Conservation (phyloP, 2,797 vertebrate species). For the Esox lucius region DNA sequence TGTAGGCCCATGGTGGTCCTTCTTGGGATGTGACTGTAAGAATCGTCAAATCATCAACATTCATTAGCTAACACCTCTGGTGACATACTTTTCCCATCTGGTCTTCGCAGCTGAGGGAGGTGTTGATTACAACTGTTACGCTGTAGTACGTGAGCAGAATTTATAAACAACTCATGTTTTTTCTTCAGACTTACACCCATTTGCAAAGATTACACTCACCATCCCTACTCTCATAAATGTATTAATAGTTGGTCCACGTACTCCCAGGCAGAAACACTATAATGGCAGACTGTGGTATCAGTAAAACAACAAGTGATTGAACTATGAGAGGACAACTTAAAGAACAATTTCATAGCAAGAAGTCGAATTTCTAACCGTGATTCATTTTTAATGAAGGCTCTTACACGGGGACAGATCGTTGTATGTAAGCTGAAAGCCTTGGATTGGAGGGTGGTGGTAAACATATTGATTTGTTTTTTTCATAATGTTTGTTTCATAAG, state of each 20-base stretch:
- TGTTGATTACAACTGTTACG: conserved; percentile 61
- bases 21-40: background rate
- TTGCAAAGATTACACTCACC: background rate
- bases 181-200: background rate
- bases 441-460: conserved; percentile 25
- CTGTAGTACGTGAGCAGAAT: background rate
- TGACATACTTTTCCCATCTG: conserved; percentile 1
- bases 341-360: background rate
- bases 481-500: background rate
- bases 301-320: background rate
- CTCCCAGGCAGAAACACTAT: background rate
- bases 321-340: background rate
- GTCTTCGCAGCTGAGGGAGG: conserved; percentile 6
- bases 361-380: background rate
- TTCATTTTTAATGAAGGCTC: conserved; percentile 27
- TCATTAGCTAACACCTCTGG: conserved; percentile 3
- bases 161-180: background rate
- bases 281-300: background rate
- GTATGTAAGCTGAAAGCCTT: conserved; percentile 30
- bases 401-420: conserved; percentile 11
- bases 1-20: background rate
- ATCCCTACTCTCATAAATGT: background rate
- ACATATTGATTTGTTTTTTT: conserved; percentile 37
- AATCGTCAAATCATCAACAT: background rate
- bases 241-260: background rate